Percentiles rank a stretch among this genome's conserved stretches.
These are phyloP conservation scores for Telenomus remus DNA, from an alignment of 1,140 invertebrate genomes.

Conservation along the genomic window DNA sequence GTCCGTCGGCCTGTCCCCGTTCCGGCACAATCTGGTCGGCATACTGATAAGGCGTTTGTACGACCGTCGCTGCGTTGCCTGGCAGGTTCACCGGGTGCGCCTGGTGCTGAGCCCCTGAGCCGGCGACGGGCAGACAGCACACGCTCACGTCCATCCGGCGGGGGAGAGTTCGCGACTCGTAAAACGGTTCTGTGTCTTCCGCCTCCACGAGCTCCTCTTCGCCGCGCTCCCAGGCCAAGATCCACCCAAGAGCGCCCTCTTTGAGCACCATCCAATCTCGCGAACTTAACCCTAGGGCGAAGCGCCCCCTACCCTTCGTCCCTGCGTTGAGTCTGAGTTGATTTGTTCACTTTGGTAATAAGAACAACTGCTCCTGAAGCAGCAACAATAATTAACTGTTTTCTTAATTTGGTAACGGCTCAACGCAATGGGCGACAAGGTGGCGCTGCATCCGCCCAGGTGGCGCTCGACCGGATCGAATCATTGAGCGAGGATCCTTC, in stretches of 20 bases:
- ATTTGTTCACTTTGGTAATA: no score
- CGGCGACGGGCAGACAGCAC: slow-evolving; percentile 71
- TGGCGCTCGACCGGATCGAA: no score
- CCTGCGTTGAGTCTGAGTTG: slow-evolving; percentile 1
- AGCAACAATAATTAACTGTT: not conserved
- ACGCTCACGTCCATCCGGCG: slow-evolving; percentile 74
- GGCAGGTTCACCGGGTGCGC: slow-evolving; percentile 63
- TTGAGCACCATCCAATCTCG: slow-evolving; percentile 71
- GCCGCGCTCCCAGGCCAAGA: slow-evolving; percentile 64
- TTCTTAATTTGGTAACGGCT: not conserved
- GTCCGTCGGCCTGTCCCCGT: slow-evolving; percentile 68
- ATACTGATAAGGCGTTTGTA: slow-evolving; percentile 69
- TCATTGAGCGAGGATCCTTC: slow-evolving; percentile 2
- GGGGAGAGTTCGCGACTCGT: slow-evolving; percentile 69
- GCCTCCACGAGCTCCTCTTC: slow-evolving; percentile 61
- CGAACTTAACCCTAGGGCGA: slow-evolving; percentile 29
- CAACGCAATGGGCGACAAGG: not conserved
- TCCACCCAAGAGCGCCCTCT: slow-evolving; percentile 57
- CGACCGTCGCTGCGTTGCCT: slow-evolving; percentile 61
- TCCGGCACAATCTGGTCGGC: slow-evolving; percentile 74
- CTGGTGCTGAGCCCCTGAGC: slow-evolving; percentile 69
- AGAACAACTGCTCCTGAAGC: no score
- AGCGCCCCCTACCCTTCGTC: slow-evolving; percentile 23
- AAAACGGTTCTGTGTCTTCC: slow-evolving; percentile 69
- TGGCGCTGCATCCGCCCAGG: not conserved